These are phyloP conservation scores for Agriopis leucophaearia DNA, from an alignment of 2,888 invertebrate species.

Conservation along the genomic window DNA sequence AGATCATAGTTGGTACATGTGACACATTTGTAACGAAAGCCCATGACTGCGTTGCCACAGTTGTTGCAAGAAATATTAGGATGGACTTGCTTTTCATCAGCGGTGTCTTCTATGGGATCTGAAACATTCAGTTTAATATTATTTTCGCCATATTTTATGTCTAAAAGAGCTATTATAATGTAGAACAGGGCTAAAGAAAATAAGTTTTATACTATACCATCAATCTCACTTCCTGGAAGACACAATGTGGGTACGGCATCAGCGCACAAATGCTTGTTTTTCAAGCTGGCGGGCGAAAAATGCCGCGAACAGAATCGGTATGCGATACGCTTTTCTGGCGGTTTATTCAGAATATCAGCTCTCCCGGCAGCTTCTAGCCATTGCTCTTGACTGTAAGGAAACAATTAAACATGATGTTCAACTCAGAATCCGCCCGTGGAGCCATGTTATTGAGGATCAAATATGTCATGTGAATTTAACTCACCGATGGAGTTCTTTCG, in stretches of 20 bases:
- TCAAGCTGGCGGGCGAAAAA: conserved; percentile 65
- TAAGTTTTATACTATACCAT: conserved; percentile 52
- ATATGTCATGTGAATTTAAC: conserved; percentile 13
- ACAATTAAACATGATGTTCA: conserved; percentile 12
- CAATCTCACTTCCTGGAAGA: conserved; percentile 60
- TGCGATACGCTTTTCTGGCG: conserved; percentile 53
- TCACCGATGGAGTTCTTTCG: conserved; percentile 71
- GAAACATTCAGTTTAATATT: neutral
- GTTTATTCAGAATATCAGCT: conserved; percentile 64
- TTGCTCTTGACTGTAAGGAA: conserved; percentile 61
- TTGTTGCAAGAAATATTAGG: conserved; percentile 90
- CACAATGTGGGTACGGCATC: conserved; percentile 71
- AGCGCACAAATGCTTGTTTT: conserved; percentile 66
- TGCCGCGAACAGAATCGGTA: conserved; percentile 76
- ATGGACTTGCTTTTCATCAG: conserved; percentile 62
- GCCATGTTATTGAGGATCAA: neutral
- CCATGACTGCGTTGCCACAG: conserved; percentile 88
- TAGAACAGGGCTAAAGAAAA: neutral
- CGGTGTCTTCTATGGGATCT: conserved; percentile 45
- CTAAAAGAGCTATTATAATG: neutral
- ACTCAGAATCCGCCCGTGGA: neutral
- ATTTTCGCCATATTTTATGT: too few relatives aligned
- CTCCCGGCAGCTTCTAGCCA: conserved; percentile 72
- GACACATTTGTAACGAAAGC: conserved; percentile 94
- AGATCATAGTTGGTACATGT: conserved; percentile 93